A percentile compares a stretch with the other conserved stretches of the same genome.
These are phyloP conservation scores for Diadema setosum DNA, from an alignment of 35 echinoderm and acorn worm species.

Conservation along the genomic window DNA sequence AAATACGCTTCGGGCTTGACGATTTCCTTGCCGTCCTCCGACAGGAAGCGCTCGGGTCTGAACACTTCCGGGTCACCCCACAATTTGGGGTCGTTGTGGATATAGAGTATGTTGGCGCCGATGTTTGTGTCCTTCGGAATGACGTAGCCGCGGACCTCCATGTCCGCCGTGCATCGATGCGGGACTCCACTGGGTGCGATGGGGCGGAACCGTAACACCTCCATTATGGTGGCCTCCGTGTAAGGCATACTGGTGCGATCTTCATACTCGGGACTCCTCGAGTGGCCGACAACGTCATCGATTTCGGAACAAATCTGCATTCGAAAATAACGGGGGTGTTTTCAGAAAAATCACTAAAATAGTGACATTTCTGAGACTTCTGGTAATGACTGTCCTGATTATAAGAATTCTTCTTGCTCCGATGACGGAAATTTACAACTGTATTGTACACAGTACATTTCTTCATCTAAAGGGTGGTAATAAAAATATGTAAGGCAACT, in stretches of 20 bases:
- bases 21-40: background rate
- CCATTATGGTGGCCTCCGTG: constrained; percentile 37
- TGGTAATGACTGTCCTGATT: no score
- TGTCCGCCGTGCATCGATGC: background rate
- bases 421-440: no score
- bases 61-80: constrained; percentile 20
- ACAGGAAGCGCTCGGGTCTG: constrained; percentile 3
- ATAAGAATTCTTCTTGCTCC: no score
- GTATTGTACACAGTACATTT: no score
- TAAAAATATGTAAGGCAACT: no score
- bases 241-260: constrained; percentile 46
- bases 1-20: background rate
- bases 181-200: background rate
- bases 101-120: background rate
- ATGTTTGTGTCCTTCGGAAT: constrained; percentile 32
- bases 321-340: background rate
- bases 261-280: constrained; percentile 1
- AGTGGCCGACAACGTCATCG: constrained; percentile 27
- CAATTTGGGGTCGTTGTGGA: background rate
- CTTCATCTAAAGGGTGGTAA: no score
- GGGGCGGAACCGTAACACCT: constrained; percentile 30
- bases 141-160: constrained; percentile 2
- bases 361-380: background rate
- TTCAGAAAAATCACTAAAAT: background rate
- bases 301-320: constrained; percentile 10